Evolutionary conservation across 2,888 invertebrate genomes (phyloP).

Genomic region (Maniola hyperantus): DNA sequence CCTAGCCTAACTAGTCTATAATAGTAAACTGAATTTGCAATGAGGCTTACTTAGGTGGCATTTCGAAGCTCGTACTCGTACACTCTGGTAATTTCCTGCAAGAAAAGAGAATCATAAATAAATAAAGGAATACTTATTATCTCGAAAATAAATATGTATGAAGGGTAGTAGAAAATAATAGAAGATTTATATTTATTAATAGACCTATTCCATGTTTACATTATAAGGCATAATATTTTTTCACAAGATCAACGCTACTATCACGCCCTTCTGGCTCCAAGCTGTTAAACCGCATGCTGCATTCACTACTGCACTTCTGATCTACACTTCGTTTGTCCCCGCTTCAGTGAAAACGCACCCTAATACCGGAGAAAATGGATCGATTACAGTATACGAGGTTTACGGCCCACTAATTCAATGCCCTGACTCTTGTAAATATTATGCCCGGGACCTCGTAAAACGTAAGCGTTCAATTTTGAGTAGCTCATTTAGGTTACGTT

Average conservation of each 20-base stretch:
- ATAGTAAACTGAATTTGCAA: too few relatives aligned
- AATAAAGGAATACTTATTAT: constrained; percentile 12
- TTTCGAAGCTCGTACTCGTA: constrained; percentile 64
- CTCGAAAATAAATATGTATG: background rate
- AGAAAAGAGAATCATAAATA: constrained; percentile 61
- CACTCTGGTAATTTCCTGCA: constrained; percentile 74
- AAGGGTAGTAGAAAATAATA: background rate
- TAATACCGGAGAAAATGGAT: background rate
- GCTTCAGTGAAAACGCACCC: background rate
- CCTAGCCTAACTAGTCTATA: too few relatives aligned
- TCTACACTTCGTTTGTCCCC: too few relatives aligned
- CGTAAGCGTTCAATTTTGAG: constrained; percentile 42
- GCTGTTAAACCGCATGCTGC: too few relatives aligned
- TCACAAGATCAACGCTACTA: too few relatives aligned
- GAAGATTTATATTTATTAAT: too few relatives aligned
- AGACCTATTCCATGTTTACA: too few relatives aligned
- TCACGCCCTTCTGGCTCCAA: too few relatives aligned
- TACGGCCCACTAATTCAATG: constrained; percentile 39
- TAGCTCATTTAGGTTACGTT: constrained; percentile 40
- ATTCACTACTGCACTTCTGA: too few relatives aligned
- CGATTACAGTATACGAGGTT: constrained; percentile 25
- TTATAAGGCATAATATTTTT: too few relatives aligned
- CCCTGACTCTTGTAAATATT: constrained; percentile 38
- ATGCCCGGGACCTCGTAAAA: constrained; percentile 42
- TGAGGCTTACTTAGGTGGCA: constrained; percentile 78